Evolutionary conservation across 2,888 invertebrate species (phyloP).

Genomic region (Conus canariensis): DNA sequence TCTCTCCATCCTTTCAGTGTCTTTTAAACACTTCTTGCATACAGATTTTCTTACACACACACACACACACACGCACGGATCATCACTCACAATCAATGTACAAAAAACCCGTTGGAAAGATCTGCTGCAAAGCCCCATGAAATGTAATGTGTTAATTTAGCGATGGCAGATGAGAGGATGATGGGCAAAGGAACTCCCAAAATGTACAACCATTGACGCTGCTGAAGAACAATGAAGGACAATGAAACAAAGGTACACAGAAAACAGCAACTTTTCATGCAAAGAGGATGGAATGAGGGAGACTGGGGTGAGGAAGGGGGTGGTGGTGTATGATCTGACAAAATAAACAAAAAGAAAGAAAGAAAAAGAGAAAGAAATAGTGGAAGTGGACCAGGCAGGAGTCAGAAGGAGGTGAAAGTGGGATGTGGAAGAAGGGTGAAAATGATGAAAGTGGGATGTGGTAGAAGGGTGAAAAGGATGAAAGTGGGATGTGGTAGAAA

Average conservation of each 20-base stretch:
- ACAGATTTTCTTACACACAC: not conserved
- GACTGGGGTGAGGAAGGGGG: too few species aligned
- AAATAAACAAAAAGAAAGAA: too few species aligned
- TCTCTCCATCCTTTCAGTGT: not conserved
- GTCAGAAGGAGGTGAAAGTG: too few species aligned
- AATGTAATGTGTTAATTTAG: not conserved
- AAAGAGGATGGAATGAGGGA: too few species aligned
- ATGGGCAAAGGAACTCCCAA: not conserved
- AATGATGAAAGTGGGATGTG: not conserved
- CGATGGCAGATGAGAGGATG: not conserved
- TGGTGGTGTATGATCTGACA: too few species aligned
- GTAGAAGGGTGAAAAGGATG: too few species aligned
- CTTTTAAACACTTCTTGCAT: not conserved
- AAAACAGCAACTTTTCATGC: too few species aligned
- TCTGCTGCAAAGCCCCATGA: not conserved
- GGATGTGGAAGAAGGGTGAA: not conserved
- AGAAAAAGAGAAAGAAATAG: too few species aligned
- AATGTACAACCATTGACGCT: too few species aligned
- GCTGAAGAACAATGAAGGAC: too few species aligned
- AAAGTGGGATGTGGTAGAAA: not conserved
- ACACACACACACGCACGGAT: not conserved
- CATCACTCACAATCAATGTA: not conserved
- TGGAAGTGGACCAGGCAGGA: too few species aligned
- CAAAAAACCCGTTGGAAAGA: not conserved
- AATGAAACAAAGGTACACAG: too few species aligned